phyloP scores from a whole-genome alignment of 2,888 invertebrate species.

The Andricus quercusramuli region DNA sequence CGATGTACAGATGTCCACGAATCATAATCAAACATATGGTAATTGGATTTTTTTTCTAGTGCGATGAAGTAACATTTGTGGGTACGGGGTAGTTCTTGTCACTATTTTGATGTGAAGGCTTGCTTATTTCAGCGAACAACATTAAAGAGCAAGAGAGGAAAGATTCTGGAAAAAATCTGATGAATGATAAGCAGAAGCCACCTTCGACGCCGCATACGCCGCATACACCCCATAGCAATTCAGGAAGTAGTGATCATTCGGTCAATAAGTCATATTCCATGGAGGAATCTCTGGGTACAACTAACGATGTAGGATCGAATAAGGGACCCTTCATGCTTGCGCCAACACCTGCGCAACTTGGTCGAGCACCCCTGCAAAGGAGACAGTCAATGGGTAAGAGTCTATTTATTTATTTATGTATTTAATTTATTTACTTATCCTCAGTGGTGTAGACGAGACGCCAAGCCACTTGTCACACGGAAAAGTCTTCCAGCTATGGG shows the following conservation, averaged over 20 bases:
- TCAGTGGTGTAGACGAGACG: too few species aligned
- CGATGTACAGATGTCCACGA: constrained; percentile 64
- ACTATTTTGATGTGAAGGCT: background rate
- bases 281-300: constrained; percentile 66
- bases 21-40: constrained; percentile 74
- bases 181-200: constrained; percentile 71
- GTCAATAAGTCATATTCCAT: constrained; percentile 68
- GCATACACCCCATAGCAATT: constrained; percentile 71
- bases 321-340: constrained; percentile 87
- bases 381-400: constrained; percentile 89
- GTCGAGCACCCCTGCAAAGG: constrained; percentile 92
- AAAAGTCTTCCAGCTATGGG: too few species aligned
- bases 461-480: too few species aligned
- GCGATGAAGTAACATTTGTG: background rate
- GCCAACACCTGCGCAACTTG: constrained; percentile 96
- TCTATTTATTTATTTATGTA: background rate
- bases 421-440: background rate
- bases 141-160: constrained; percentile 72
- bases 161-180: constrained; percentile 58
- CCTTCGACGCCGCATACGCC: constrained; percentile 74
- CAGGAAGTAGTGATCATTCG: constrained; percentile 64
- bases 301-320: constrained; percentile 66
- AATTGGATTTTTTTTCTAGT: constrained; percentile 41
- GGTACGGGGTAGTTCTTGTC: background rate
- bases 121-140: constrained; percentile 65